Base-by-base conservation (phyloP, 1,140 invertebrate genomes). In the Caligus rogercresseyi region DNA sequence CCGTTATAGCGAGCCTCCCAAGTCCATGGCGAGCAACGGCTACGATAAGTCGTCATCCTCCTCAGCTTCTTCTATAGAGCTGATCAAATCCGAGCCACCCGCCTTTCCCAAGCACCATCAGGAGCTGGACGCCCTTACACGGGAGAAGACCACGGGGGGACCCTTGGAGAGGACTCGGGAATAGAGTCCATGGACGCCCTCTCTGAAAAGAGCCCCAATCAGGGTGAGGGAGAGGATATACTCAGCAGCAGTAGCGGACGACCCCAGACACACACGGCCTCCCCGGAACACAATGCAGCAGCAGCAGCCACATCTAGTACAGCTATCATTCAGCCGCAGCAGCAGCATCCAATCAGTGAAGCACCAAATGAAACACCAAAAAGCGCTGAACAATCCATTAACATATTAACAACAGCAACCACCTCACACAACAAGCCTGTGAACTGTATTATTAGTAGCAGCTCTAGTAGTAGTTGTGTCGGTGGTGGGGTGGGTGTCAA, bases 151-250 rank as follows among this genome's bases (percentile, higher is more conserved):
- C 31, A 43, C n/a, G 7, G n/a, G 7, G 31, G 31, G 31, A 7
- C 7, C 31, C 69, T 72, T 65, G 87, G 87, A 19, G 88, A 92
- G 72, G 88, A 91, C 73, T 89, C 87, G 51, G 87, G 88, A 1
- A 90, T 92, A 18, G 88, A 92, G 71, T 89, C 86, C 3, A 89
- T 90, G 87, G 88, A 92, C 70, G 87, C 88, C 1, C 72, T 90
- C 2, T 89, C 87, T 20, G 88, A 92, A 69, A 92, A 92, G 70
- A 89, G 86, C 66, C 88, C 87, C 1, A 88, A 89, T 71, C 87
- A 90, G 71, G 83, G 79, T 24, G 66, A 67, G 13, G 70, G 71
- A n/a, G 20, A 13, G 14, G 53, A 63, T n/a, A 2, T 57, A n/a
- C 62, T 51, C 21, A 18, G 15, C 21, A 64, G 16, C n/a, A 16